Evolutionary conservation across 1,140 invertebrate genomes (phyloP), one percentile per base, ranked within the genome.

Genomic region (Spodoptera litura): DNA sequence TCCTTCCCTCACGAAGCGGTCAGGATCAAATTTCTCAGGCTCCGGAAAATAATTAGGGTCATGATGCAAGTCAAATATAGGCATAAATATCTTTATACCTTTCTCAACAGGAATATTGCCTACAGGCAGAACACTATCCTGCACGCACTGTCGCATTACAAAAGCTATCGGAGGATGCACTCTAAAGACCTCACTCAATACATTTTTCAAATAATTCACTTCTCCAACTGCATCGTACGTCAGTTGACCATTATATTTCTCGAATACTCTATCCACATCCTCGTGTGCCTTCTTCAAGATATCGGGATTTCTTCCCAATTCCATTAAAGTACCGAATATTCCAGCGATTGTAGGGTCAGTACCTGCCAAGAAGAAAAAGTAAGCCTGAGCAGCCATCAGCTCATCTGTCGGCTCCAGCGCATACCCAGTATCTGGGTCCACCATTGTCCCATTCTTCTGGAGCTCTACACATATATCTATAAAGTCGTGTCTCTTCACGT

Each of bases 291-390:
- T 93, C 55, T 95, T 84, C 78, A 96, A 96, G 51, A 95, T 88
- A 8, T 95, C 94, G 15, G 92, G 93, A 85, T 96, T 89, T 51
- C 89, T 88, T 0, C 95, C 95, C 35, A 97, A 84, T 84, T 95
- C 93, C n/a, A 89, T 88, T 3, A 93, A 79, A 3, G 93, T 86
- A 61, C 91, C 94, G 20, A 91, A 91, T 11, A 96, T 85, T 0
- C 94, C 82, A 10, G 91, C 94, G 5, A 95, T 94, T 3, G 96
- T 95, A 0, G 96, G 96, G 74, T 96, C 96, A 70, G 95, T 96
- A 11, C 96, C 96, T 75, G 96, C 96, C 4, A 95, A 77, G 31
- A 91, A 90, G 73, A 89, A 92, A 68, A 93, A 88, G 76, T 92
- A 92, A n/a, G 86, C 89, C 74, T 91, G 95, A 71, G 85, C 91